phyloP scores from a whole-genome alignment of 2,797 vertebrate species.

The Monodelphis domestica region DNA sequence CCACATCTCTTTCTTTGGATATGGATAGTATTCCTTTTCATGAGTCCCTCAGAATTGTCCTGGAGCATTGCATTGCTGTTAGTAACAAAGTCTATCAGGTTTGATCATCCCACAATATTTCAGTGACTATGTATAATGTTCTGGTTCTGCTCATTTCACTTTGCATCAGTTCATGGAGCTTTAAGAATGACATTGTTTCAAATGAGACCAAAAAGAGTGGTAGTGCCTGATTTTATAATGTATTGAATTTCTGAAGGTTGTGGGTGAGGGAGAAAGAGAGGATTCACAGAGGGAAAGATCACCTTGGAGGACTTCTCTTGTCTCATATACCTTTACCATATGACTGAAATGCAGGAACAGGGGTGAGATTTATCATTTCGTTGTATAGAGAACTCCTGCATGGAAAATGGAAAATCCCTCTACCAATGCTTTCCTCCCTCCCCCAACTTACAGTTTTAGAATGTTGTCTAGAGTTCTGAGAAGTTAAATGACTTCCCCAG shows the following conservation, averaged over 20 bases:
- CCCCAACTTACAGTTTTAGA: slow-evolving; percentile 34
- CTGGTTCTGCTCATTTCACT: no score
- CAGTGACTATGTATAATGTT: no score
- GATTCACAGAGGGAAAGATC: background rate
- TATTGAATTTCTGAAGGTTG: background rate
- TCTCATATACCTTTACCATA: background rate
- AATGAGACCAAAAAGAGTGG: background rate
- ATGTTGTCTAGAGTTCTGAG: background rate
- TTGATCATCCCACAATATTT: no score
- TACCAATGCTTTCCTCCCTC: no score
- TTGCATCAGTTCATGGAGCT: no score
- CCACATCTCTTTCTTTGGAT: no score
- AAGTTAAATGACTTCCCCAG: slow-evolving; percentile 16
- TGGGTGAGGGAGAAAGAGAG: background rate
- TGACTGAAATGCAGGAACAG: background rate
- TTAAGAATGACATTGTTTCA: no score
- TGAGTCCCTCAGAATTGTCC: no score
- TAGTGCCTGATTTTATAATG: background rate
- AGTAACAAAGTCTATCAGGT: no score
- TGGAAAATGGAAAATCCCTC: no score
- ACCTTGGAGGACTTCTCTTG: background rate
- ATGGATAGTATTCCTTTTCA: no score
- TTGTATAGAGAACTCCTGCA: background rate
- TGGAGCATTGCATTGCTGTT: no score
- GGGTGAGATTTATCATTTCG: background rate